These are phyloP conservation scores for Chelmon rostratus DNA, from an alignment of 2,797 vertebrate genomes.

Conservation along the genomic window DNA sequence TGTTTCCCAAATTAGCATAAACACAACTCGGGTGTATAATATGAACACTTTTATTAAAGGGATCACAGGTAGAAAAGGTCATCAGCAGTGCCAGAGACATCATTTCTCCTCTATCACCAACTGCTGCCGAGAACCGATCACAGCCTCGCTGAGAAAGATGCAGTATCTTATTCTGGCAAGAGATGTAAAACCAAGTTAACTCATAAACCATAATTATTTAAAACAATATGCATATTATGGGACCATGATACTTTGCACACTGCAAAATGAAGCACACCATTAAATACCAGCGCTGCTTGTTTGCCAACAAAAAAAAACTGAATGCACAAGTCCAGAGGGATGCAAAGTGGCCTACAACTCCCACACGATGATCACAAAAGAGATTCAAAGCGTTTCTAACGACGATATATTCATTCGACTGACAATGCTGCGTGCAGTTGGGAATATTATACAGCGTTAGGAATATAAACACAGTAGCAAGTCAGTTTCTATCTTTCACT, in stretches of 20 bases:
- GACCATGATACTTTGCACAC: conserved; percentile 60
- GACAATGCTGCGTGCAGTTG: conserved; percentile 54
- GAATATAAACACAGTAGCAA: conserved; percentile 47
- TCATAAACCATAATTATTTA: conserved; percentile 55
- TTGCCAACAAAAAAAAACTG: conserved; percentile 18
- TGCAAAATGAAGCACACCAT: conserved; percentile 61
- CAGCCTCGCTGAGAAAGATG: conserved; percentile 60
- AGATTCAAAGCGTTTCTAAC: conserved; percentile 29
- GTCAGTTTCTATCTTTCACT: conserved; percentile 37
- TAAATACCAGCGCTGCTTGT: conserved; percentile 51
- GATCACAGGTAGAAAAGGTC: conserved; percentile 82
- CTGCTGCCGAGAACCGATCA: conserved; percentile 60
- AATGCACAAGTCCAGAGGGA: conserved; percentile 42
- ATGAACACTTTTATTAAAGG: conserved; percentile 87
- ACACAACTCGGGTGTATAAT: conserved; percentile 44
- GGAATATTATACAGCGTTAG: conserved; percentile 45
- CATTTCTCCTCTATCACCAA: conserved; percentile 45
- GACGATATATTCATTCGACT: conserved; percentile 51
- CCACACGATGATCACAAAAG: conserved; percentile 39
- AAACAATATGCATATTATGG: conserved; percentile 62
- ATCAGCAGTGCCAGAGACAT: conserved; percentile 71
- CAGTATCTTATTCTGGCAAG: conserved; percentile 46
- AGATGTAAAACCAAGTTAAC: conserved; percentile 59
- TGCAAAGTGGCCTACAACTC: conserved; percentile 35
- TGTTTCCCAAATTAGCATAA: conserved; percentile 50